Conservation (phyloP, 2,797 vertebrate genomes). For the Columba guinea region DNA sequence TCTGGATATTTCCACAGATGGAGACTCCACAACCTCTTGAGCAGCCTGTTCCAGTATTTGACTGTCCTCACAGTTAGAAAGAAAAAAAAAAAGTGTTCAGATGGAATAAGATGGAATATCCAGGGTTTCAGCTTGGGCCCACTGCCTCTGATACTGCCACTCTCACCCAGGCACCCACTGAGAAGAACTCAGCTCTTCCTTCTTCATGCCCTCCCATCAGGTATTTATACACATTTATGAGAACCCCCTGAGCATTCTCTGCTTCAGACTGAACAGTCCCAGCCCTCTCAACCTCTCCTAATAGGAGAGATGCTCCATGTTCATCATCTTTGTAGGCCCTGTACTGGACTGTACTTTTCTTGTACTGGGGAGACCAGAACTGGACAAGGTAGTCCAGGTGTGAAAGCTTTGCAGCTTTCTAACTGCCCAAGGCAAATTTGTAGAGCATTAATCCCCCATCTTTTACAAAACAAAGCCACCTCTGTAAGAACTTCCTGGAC, state of each 20-base stretch:
- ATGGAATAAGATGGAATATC: not conserved
- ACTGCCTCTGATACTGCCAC: not conserved
- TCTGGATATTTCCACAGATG: not conserved
- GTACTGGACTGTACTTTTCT: not conserved
- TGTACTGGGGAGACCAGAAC: not conserved
- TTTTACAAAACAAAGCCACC: not conserved
- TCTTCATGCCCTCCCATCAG: not conserved
- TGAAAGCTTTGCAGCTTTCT: not conserved
- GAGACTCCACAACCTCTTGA: not conserved
- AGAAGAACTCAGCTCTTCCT: not conserved
- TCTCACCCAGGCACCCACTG: too few relatives aligned
- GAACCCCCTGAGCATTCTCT: not conserved
- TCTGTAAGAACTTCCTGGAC: not conserved
- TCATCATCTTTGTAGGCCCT: not conserved
- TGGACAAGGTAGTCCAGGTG: not conserved
- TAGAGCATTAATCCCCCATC: not conserved
- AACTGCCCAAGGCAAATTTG: not conserved
- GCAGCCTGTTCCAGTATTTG: not conserved
- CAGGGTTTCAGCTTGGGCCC: not conserved
- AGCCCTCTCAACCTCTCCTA: not conserved
- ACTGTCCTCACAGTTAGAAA: not conserved
- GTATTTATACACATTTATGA: not conserved
- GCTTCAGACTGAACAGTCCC: not conserved
- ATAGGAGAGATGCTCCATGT: not conserved
- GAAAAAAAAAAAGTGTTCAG: too few relatives aligned